These are phyloP conservation scores for Paracentrotus lividus DNA, from an alignment of 53 echinoderm and acorn worm genomes.

Conservation along the genomic window DNA sequence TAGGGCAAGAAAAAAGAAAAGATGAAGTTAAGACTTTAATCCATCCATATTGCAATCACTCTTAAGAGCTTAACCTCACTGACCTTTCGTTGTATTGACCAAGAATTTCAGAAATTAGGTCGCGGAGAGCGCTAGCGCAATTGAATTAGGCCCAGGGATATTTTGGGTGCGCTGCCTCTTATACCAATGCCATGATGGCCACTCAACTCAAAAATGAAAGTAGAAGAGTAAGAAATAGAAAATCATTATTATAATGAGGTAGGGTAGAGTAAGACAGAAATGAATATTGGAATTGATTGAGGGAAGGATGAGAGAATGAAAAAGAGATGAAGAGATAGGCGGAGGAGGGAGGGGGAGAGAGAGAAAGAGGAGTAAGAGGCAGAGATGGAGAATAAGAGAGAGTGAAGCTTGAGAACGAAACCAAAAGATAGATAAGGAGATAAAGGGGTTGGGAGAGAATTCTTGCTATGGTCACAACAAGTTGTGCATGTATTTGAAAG, in stretches of 20 bases:
- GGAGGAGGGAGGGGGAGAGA: not conserved
- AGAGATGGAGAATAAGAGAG: not conserved
- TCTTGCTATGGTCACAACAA: no score
- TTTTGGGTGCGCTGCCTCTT: constrained; percentile 41
- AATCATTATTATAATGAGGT: no score
- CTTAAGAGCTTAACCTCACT: constrained; percentile 54
- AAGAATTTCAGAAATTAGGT: constrained; percentile 74
- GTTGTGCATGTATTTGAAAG: no score
- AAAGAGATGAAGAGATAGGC: not conserved
- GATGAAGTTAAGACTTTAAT: constrained; percentile 62
- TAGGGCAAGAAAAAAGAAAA: constrained; percentile 27
- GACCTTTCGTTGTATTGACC: constrained; percentile 71
- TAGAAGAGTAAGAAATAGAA: not conserved
- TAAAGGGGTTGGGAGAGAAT: not conserved
- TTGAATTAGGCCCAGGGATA: constrained; percentile 69
- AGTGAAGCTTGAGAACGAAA: not conserved
- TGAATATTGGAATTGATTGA: not conserved
- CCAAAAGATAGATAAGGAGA: not conserved
- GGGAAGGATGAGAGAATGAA: not conserved
- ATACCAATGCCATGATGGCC: constrained; percentile 36
- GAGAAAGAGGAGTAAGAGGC: not conserved
- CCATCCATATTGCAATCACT: constrained; percentile 68
- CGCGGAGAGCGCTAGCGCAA: constrained; percentile 37
- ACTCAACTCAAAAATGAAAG: constrained; percentile 7
- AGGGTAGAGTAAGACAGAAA: no score